A percentile compares a stretch with the other conserved stretches of the same genome.
Evolutionary conservation across 35 echinoderm and acorn worm species (phyloP).

Genomic region (Lytechinus pictus): DNA sequence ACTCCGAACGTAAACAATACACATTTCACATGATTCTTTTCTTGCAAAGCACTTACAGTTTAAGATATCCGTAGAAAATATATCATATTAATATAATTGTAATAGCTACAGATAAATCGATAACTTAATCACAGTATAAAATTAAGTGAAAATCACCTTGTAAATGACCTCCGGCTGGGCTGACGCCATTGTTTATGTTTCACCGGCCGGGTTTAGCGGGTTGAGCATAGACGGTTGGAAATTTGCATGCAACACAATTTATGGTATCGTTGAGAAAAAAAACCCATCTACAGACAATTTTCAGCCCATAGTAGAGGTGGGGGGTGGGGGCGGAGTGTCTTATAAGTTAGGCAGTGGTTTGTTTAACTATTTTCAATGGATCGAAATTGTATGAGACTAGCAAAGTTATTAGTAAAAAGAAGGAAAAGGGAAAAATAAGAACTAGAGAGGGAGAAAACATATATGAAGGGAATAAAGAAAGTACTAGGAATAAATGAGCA

Average conservation of each 20-base stretch:
- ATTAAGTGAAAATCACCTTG: slow-evolving; percentile 22
- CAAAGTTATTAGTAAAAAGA: too few species aligned
- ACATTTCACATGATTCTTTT: neutral
- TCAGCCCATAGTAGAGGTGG: too few species aligned
- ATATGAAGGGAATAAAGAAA: too few species aligned
- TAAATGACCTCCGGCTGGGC: slow-evolving; percentile 24
- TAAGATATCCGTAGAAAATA: neutral
- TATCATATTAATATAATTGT: neutral
- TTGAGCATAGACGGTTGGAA: neutral
- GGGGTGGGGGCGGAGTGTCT: too few species aligned
- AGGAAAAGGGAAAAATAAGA: too few species aligned
- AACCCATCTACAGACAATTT: too few species aligned
- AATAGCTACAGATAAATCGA: neutral
- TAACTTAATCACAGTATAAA: neutral
- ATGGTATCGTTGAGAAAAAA: neutral
- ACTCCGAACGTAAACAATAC: neutral
- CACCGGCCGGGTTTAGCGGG: neutral
- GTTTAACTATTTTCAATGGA: too few species aligned
- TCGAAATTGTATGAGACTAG: too few species aligned
- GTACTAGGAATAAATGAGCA: too few species aligned
- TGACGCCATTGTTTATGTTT: slow-evolving; percentile 40
- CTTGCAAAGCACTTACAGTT: neutral
- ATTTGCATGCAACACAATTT: neutral
- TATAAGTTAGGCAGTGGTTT: too few species aligned
- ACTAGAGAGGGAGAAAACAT: too few species aligned